These are phyloP conservation scores for Bellardia bayeri DNA, from an alignment of 2,888 invertebrate genomes.

Conservation along the genomic window DNA sequence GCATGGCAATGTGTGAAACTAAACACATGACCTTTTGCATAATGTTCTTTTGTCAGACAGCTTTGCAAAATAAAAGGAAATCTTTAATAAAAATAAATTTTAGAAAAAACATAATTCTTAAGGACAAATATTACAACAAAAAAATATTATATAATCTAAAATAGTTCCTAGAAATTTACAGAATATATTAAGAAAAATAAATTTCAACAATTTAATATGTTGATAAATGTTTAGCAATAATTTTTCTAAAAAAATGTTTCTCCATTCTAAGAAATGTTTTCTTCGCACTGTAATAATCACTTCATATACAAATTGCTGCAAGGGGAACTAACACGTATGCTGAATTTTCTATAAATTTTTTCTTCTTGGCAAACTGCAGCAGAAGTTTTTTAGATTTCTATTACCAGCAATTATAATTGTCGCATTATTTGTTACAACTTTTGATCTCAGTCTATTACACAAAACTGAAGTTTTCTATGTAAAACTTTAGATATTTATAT, in stretches of 20 bases:
- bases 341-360: not conserved
- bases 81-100: constrained; percentile 57
- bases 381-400: not conserved
- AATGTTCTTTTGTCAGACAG: constrained; percentile 9
- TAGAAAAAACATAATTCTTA: constrained; percentile 40
- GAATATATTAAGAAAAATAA: constrained; percentile 26
- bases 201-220: constrained; percentile 60
- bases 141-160: not conserved
- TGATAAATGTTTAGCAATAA: constrained; percentile 61
- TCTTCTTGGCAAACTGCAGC: constrained; percentile 11
- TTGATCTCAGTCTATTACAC: too few species aligned
- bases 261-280: constrained; percentile 1
- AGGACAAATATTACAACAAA: constrained; percentile 76
- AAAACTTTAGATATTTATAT: too few species aligned
- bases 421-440: too few species aligned
- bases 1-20: constrained; percentile 68
- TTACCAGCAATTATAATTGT: not conserved
- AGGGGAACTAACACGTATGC: constrained; percentile 32
- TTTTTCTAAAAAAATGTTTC: constrained; percentile 16
- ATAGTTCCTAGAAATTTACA: not conserved
- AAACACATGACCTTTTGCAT: constrained; percentile 64
- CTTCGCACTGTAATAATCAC: constrained; percentile 59
- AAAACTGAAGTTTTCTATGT: not conserved
- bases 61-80: constrained; percentile 7
- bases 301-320: constrained; percentile 63